These are phyloP conservation scores for Tetragnatha versicolor DNA, from an alignment of 1,140 invertebrate genomes.

Conservation along the genomic window DNA sequence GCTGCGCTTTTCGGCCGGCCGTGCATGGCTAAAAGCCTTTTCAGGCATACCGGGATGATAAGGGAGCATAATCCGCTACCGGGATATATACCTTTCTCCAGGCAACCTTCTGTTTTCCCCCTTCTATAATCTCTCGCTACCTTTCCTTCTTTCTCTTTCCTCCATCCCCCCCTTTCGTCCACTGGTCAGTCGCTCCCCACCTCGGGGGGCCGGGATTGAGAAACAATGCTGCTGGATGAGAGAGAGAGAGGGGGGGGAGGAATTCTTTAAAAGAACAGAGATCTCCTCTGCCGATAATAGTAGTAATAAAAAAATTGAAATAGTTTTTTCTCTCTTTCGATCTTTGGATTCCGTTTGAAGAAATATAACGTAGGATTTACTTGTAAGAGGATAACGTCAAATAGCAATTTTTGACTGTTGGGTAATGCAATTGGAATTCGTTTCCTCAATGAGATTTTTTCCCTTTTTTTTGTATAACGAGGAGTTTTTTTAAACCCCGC, in stretches of 20 bases:
- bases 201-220: conserved; percentile 47
- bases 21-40: conserved; percentile 46
- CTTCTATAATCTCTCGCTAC: conserved; percentile 50
- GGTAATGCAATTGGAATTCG: conserved; percentile 47
- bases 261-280: conserved; percentile 49
- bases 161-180: conserved; percentile 7
- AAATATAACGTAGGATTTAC: conserved; percentile 51
- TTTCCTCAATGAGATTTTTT: conserved; percentile 37
- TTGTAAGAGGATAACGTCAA: conserved; percentile 56
- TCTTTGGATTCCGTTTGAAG: conserved; percentile 43
- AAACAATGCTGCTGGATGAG: conserved; percentile 45
- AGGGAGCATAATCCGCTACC: conserved; percentile 36
- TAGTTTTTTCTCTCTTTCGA: conserved; percentile 19
- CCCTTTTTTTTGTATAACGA: conserved; percentile 40
- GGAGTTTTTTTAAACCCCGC: neutral
- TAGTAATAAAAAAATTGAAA: conserved; percentile 44
- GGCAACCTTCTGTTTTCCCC: conserved; percentile 22
- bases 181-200: conserved; percentile 3
- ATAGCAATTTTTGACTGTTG: conserved; percentile 53
- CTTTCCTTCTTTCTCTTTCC: conserved; percentile 14
- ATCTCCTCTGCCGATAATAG: conserved; percentile 48
- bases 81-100: conserved; percentile 41
- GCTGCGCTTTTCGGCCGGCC: conserved; percentile 27
- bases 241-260: neutral
- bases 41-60: too few species aligned